Percentiles rank a stretch among this genome's conserved stretches.
Evolutionary conservation across 2,888 invertebrate species (phyloP).

Genomic region (Spilosoma lubricipeda): DNA sequence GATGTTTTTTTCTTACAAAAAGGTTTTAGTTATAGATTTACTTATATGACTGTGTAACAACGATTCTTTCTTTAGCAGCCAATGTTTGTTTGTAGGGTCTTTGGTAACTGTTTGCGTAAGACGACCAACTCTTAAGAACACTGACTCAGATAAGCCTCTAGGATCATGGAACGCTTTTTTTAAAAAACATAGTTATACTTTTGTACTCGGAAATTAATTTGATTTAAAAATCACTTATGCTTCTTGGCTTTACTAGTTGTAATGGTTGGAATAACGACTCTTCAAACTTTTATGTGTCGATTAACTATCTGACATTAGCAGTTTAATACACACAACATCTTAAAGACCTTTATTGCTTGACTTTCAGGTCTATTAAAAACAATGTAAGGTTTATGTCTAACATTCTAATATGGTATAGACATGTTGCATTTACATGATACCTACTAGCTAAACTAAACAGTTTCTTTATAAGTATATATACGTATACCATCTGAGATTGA

Average conservation of each 20-base stretch:
- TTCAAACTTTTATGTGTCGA: neutral
- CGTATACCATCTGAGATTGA: neutral
- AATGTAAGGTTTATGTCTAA: neutral
- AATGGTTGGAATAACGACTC: neutral
- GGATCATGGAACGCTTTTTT: neutral
- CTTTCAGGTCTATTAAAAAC: neutral
- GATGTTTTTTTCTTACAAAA: conserved; percentile 38
- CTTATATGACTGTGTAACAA: conserved; percentile 13
- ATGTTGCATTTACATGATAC: too few relatives aligned
- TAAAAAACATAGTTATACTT: too few relatives aligned
- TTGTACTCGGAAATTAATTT: neutral
- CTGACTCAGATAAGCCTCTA: neutral
- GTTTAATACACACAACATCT: neutral
- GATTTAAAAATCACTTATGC: neutral
- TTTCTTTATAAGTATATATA: neutral
- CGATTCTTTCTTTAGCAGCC: neutral
- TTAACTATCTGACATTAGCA: neutral
- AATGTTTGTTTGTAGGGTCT: neutral
- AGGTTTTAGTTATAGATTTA: conserved; percentile 24
- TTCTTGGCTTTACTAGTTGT: neutral
- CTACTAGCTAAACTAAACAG: neutral
- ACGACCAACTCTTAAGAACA: neutral
- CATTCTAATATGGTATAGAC: too few relatives aligned
- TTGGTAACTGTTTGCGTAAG: neutral
- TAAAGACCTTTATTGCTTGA: neutral